Evolutionary conservation across 2,888 invertebrate species (phyloP).

Genomic region (Phytoseiulus persimilis): DNA sequence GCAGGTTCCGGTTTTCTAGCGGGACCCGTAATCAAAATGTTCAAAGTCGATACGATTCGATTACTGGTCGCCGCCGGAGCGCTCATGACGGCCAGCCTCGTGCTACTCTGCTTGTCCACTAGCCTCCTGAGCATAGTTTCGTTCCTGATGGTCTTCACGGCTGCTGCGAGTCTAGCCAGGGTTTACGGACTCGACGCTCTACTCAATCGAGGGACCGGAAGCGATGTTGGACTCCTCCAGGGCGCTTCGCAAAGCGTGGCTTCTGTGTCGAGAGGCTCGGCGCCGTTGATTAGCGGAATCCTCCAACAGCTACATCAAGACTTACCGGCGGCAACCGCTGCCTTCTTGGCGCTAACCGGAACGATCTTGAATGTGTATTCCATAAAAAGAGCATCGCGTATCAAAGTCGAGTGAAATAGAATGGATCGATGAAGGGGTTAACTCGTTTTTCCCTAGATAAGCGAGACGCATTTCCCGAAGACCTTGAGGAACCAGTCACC

Average conservation of each 20-base stretch:
- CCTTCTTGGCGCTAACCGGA: neutral
- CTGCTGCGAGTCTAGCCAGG: neutral
- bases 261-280: neutral
- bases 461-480: neutral
- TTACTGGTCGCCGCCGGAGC: neutral
- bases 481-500: neutral
- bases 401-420: neutral
- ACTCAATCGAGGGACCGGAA: slow-evolving; percentile 8
- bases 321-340: neutral
- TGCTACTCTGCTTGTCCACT: neutral
- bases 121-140: neutral
- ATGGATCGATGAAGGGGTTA: neutral
- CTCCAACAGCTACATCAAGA: neutral
- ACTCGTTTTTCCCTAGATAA: neutral
- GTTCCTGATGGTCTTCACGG: slow-evolving; percentile 8
- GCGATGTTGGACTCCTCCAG: slow-evolving; percentile 8
- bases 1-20: slow-evolving; percentile 14
- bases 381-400: neutral
- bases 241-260: slow-evolving; percentile 21
- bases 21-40: neutral
- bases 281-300: neutral
- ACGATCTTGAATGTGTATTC: neutral
- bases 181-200: slow-evolving; percentile 20
- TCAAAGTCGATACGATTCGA: neutral
- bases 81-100: slow-evolving; percentile 6